Base-by-base conservation (phyloP, 2,797 vertebrate species). In the Podarcis siculus region DNA sequence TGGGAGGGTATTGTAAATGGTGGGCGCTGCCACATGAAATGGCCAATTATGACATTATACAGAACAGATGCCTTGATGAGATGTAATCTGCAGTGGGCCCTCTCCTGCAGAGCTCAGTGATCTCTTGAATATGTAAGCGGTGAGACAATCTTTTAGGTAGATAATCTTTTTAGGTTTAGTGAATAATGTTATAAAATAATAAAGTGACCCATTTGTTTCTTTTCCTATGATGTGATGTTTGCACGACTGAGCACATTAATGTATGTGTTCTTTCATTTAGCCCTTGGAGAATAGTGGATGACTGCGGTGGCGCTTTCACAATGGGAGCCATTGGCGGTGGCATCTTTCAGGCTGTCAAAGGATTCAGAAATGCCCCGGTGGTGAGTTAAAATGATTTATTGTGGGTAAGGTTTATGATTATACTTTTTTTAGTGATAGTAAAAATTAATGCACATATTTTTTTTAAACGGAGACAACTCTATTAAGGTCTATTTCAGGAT, bases 311-410 rank as follows among this genome's bases (percentile, higher is more conserved):
- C 0, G 99, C 99, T 77, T 99, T 99, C 95, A 99, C 99, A 0
- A 99, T 99, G 99, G 99, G 98, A 21, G 98, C 98, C 83, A 99
- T 99, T 55, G 99, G 99, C 88, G 99, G 99, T 81, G 98, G 99
- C 64, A 98, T 99, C 92, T 99, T 99, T 95, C 99, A 99, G 92
- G 98, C 99, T 10, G 97, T 99, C 83, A 99, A 99, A 96, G 99
- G 99, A 55, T 99, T 99, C 93, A 97, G 98, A 94, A 99, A 99
- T 89, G 97, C 99, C 88, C 99, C 99, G 12, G 97, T 98, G 90
- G 99, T 99, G 93, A 98, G 98, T 98, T 27, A n/a, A 66, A 86
- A 35, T 0, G 8, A 5, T 27, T 6, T 3, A 8, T 72, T 55
- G 45, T 71, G 8, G 19, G 39, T 1, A 25, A 9, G 58, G 5